Conservation (phyloP, 2,797 vertebrate genomes). For the Argya squamiceps region DNA sequence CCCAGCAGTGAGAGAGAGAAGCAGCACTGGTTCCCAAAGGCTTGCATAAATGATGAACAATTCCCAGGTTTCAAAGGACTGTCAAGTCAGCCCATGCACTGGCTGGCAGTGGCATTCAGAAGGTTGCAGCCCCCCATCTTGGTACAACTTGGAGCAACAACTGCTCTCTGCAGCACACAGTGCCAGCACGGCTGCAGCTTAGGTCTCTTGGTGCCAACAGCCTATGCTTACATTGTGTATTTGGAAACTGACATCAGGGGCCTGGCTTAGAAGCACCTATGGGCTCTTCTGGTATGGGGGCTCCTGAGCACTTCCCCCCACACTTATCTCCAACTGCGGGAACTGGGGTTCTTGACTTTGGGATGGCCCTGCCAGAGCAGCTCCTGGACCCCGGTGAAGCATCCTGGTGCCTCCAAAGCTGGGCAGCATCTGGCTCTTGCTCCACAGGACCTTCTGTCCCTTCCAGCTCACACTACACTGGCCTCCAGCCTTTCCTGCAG, state of each 20-base stretch:
- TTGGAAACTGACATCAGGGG: background rate
- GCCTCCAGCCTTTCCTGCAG: background rate
- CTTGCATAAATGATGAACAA: background rate
- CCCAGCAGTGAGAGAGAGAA: background rate
- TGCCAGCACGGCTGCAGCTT: background rate
- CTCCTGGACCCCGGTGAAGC: background rate
- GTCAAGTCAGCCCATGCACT: rapidly evolving
- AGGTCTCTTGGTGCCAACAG: background rate
- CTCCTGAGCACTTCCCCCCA: background rate
- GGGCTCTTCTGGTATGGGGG: background rate
- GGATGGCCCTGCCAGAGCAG: rapidly evolving
- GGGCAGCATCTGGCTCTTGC: background rate
- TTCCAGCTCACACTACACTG: background rate
- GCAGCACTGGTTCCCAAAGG: background rate
- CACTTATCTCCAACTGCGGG: background rate
- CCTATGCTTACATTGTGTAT: rapidly evolving
- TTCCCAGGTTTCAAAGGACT: background rate
- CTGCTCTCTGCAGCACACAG: background rate
- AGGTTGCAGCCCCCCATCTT: background rate
- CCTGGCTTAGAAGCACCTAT: background rate
- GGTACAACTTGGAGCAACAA: background rate
- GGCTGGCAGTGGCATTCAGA: background rate
- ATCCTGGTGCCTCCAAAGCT: background rate
- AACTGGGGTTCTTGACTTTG: background rate
- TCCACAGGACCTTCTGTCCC: background rate